Conservation (phyloP, 2,888 invertebrate genomes). For the Drosophila subquinaria region DNA sequence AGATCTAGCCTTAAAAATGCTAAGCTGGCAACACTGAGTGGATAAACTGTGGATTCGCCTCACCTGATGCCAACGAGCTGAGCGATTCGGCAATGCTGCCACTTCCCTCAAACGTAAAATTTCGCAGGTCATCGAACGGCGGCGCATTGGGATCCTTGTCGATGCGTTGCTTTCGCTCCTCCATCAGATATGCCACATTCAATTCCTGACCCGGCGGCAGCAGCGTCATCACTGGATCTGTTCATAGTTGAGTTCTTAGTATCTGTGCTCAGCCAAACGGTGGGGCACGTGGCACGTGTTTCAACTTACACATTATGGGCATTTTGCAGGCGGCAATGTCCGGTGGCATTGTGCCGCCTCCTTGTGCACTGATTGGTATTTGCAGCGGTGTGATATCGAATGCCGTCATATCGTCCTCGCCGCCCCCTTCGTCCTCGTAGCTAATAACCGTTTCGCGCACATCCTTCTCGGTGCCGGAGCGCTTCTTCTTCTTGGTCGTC, state of each 20-base stretch:
- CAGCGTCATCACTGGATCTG: conserved; percentile 89
- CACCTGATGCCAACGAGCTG: conserved; percentile 97
- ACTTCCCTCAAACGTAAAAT: conserved; percentile 99
- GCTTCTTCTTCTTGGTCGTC: conserved; percentile 90
- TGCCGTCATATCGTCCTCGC: conserved; percentile 99
- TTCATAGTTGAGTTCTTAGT: neutral
- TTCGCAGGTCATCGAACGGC: conserved; percentile 98
- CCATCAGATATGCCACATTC: conserved; percentile 97
- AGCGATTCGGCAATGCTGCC: conserved; percentile 98
- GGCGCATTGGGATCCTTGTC: conserved; percentile 99
- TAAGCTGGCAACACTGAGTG: too few species aligned
- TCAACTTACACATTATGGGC: conserved; percentile 86
- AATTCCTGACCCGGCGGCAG: conserved; percentile 88
- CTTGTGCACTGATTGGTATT: conserved; percentile 92
- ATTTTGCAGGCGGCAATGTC: conserved; percentile 93
- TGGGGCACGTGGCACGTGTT: conserved; percentile 11
- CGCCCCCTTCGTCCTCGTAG: conserved; percentile 99
- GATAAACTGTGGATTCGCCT: neutral
- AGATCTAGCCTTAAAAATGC: too few species aligned
- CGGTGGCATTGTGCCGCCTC: conserved; percentile 93
- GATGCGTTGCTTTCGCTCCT: conserved; percentile 97
- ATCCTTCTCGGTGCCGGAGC: conserved; percentile 98
- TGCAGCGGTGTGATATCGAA: conserved; percentile 99
- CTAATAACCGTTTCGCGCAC: conserved; percentile 99
- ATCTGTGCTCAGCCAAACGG: neutral